Base-by-base conservation (phyloP, 2,888 invertebrate genomes). In the Plemyria rubiginata region DNA sequence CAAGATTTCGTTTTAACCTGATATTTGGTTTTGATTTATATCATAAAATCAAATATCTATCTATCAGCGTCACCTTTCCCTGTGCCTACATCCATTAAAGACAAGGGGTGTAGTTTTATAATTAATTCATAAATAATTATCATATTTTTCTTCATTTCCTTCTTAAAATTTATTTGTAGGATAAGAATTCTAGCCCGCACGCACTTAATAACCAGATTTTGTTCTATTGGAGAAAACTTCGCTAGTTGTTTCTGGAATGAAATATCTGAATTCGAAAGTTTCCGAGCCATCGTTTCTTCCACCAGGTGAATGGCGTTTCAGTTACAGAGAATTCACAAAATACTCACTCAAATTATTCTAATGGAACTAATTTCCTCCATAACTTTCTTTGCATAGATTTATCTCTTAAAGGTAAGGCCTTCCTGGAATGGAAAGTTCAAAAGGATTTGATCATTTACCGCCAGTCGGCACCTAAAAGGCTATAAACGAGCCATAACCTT, bases 401-500 rank as follows among this genome's bases (percentile, higher is more conserved):
- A 29, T 9, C 38, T 51, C 15, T 2, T 5, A 29, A 38, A 22
- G 38, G 51, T 22, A 51, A 38, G 12, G 36, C 12, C 16, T 29
- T 45, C 45, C 8, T n/a, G n/a, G n/a, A 13, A n/a, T n/a, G 13
- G 15, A 53, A 48, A 45, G 50, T 38, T 50, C 46, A 55, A 52
- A 52, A 36, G 45, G 12, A 15, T 51, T 50, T 50, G 51, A 54
- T 59, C 66, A 56, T 62, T 60, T 45, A 61, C 50, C 38, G 36
- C 36, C 55, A 53, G 29, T 41, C 40, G 53, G 59, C 49, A 60
- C 56, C 63, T 59, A 52, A 65, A 65, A 59, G 50, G 59, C 54
- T 32, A 53, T 61, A 67, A 67, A 64, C 59, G 61, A 16, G 8
- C 52, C 62, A 61, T 63, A 62, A 67, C 57, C 55, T 59, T 60